These are phyloP conservation scores for Tetramorium bicarinatum DNA, from an alignment of 2,888 invertebrate genomes.

Conservation along the genomic window DNA sequence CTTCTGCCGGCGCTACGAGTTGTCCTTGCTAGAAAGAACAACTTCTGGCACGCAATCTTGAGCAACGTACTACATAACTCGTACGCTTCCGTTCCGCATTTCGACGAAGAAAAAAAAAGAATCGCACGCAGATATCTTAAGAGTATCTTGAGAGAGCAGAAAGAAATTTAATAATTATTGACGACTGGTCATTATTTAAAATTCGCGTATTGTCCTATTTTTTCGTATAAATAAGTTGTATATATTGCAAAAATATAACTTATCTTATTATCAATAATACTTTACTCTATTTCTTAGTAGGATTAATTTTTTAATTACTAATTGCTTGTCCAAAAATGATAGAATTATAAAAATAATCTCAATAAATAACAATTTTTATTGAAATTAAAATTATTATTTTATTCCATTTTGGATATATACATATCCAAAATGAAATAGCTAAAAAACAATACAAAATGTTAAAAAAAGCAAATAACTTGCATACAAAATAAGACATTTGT, in stretches of 20 bases:
- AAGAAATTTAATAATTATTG: constrained; percentile 64
- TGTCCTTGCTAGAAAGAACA: constrained; percentile 78
- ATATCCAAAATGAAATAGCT: background rate
- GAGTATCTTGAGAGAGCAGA: constrained; percentile 75
- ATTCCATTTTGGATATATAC: too few species aligned
- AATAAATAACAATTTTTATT: too few species aligned
- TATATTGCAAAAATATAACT: background rate
- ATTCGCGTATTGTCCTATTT: constrained; percentile 56
- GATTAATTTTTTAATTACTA: background rate
- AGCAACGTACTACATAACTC: constrained; percentile 74
- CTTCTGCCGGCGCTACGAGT: constrained; percentile 43
- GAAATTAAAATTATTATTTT: too few species aligned
- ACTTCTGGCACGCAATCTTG: constrained; percentile 78
- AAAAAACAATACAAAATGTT: constrained; percentile 17
- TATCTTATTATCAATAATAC: background rate
- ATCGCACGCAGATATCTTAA: constrained; percentile 48
- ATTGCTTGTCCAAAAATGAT: background rate
- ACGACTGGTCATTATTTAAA: constrained; percentile 54
- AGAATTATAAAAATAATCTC: too few species aligned
- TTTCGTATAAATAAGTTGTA: background rate
- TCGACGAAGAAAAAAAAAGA: constrained; percentile 67
- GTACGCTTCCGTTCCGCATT: constrained; percentile 79
- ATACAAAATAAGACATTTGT: constrained; percentile 29
- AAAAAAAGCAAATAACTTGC: background rate
- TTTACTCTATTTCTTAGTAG: background rate